A percentile compares a stretch with the other conserved stretches of the same genome.
These are phyloP conservation scores for Ichneumoninae sp. DNA, from an alignment of 2,888 invertebrate species.

Conservation along the genomic window DNA sequence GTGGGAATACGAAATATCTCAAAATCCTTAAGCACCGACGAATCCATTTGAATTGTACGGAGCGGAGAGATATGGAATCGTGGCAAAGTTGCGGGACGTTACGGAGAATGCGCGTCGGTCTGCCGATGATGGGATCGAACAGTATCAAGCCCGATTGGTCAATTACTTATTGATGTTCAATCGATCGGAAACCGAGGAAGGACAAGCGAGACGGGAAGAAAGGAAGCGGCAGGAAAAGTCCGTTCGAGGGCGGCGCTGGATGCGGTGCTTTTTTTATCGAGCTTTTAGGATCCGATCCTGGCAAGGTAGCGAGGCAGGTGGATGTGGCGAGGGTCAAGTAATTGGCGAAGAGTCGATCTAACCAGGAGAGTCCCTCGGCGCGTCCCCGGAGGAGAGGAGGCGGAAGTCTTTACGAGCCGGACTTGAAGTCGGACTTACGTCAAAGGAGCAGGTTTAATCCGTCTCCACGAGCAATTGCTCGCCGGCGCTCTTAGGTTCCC, in stretches of 20 bases:
- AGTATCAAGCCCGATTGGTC: constrained; percentile 55
- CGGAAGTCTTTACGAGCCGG: constrained; percentile 68
- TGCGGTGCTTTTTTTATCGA: constrained; percentile 53
- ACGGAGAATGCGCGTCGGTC: constrained; percentile 4
- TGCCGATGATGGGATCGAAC: constrained; percentile 35
- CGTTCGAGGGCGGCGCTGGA: constrained; percentile 28
- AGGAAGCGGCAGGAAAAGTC: constrained; percentile 33
- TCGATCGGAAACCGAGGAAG: constrained; percentile 42
- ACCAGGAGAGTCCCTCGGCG: constrained; percentile 35
- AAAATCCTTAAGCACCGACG: background rate
- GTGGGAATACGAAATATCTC: constrained; percentile 7
- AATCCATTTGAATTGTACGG: constrained; percentile 4
- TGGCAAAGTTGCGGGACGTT: constrained; percentile 10
- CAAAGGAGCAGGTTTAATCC: constrained; percentile 69
- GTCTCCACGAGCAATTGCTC: constrained; percentile 66
- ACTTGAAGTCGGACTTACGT: constrained; percentile 68
- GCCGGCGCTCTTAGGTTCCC: constrained; percentile 27
- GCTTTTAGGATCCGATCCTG: constrained; percentile 58
- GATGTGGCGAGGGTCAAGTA: constrained; percentile 62
- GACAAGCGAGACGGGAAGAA: constrained; percentile 20
- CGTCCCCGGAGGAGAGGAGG: background rate
- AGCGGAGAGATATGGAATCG: background rate
- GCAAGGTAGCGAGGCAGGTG: constrained; percentile 37
- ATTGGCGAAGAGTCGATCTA: constrained; percentile 67
- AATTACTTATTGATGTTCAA: constrained; percentile 60